A percentile compares a stretch with the other conserved stretches of the same genome.
Conservation (phyloP, 53 echinoderm and acorn worm genomes). For the Pentamera pediparva region DNA sequence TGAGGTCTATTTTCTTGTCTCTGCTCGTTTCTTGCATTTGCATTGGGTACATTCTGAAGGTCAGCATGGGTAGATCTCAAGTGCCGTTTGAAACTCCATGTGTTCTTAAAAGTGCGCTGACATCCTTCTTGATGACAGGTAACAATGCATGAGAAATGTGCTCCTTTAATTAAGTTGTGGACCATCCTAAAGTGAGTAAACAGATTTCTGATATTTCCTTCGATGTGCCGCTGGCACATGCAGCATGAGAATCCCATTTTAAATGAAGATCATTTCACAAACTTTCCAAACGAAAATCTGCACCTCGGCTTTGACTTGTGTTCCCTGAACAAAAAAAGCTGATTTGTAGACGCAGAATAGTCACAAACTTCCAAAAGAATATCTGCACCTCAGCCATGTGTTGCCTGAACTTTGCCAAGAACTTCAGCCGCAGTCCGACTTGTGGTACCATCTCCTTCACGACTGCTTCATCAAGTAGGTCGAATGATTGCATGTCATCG, state of each 20-base stretch:
- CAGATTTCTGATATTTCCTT: conserved; percentile 2
- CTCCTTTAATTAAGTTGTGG: conserved; percentile 25
- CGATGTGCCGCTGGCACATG: background rate
- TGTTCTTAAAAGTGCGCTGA: conserved; percentile 4
- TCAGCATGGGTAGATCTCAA: background rate
- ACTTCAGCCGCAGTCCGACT: conserved; percentile 17
- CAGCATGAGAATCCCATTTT: conserved; percentile 21
- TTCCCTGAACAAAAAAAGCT: too few species aligned
- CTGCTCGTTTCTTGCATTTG: background rate
- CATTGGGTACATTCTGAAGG: background rate
- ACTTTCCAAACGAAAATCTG: background rate
- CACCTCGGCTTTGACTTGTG: too few species aligned
- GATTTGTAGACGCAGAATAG: background rate
- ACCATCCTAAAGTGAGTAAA: conserved; percentile 16
- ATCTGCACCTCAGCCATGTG: background rate
- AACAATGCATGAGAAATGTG: conserved; percentile 13
- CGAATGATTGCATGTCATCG: conserved; percentile 17
- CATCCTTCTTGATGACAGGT: conserved; percentile 38
- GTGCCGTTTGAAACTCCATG: conserved; percentile 30
- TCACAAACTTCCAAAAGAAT: background rate
- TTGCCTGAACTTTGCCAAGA: conserved; percentile 1
- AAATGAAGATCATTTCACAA: too few species aligned
- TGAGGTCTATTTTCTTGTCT: background rate
- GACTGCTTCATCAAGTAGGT: conserved; percentile 14
- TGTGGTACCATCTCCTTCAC: conserved; percentile 22